Base-by-base conservation (phyloP, 1,140 invertebrate genomes). In the Sycobia sp. region DNA sequence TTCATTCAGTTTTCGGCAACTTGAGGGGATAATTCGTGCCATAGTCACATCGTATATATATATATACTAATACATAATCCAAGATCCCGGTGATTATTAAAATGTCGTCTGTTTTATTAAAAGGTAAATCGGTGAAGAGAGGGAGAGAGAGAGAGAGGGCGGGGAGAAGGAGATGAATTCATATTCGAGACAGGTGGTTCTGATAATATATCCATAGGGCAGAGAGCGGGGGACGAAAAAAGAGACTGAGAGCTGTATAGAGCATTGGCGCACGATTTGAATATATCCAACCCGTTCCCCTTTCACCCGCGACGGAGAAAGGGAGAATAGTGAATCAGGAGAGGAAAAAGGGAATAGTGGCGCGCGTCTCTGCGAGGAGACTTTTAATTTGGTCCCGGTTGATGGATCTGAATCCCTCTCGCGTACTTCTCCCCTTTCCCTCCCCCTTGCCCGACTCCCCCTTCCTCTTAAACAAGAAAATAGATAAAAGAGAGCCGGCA, bases 401-500 rank as follows among this genome's bases (percentile, higher is more conserved):
- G 49, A 53, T 51, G 20, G 34, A 36, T 61, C 39, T 25, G 16
- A 18, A 13, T 36, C 14, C 29, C 8, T 10, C 14, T 8, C 14
- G 8, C 43, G 3, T 13, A 14, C 43, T 25, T 29, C 14, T 23
- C 22, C 14, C 18, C 14, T 14, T 20, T 46, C 22, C 16, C 9
- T 34, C n/a, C 34, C 7, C 18, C 22, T 36, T 25, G 16, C 14
- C 18, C 29, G 13, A 27, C 23, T 47, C 1, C 7, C 3, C 16
- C 1, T 13, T 27, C 3, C 8, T 13, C 22, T 41, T 18, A 10
- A 13, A 39, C 38, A 10, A 16, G 32, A 39, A 39, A n/a, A 27
- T 18, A 18, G 22, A 11, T 20, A 49, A 20, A 39, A 22, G 18
- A n/a, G 18, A 18, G 50, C 60, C 67, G 68, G 62, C 67, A 66